These are phyloP conservation scores for Myrmecophaga tridactyla DNA, from an alignment of 2,113 vertebrate species.

Conservation along the genomic window DNA sequence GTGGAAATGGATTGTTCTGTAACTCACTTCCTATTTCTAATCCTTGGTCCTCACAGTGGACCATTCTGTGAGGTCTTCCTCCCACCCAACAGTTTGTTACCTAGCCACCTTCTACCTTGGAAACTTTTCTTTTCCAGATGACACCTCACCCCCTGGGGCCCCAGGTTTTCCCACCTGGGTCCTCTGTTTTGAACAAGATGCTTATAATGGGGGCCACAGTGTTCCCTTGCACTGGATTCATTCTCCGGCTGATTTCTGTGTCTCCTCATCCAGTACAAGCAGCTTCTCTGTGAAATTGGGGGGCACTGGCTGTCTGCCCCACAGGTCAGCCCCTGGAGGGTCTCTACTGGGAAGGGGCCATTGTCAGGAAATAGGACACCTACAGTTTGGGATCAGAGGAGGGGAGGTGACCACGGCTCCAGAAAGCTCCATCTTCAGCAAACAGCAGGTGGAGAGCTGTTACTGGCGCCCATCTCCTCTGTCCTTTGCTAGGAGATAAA, in stretches of 20 bases:
- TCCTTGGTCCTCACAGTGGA: background rate
- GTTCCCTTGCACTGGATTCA: background rate
- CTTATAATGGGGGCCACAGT: background rate
- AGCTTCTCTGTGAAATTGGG: background rate
- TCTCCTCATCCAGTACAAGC: background rate
- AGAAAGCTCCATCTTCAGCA: background rate
- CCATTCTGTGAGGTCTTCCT: no score
- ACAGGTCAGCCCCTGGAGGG: background rate
- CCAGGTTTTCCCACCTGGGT: background rate
- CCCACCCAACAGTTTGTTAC: background rate
- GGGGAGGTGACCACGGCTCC: background rate
- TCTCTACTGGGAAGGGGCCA: background rate
- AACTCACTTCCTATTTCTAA: background rate
- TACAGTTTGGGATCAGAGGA: background rate
- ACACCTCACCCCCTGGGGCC: background rate
- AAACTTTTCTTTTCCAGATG: slow-evolving; percentile 10
- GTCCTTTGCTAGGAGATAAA: background rate
- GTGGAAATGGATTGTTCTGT: background rate
- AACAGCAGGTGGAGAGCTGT: background rate
- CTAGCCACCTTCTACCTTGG: background rate
- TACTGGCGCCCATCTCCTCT: background rate
- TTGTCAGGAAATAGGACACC: background rate
- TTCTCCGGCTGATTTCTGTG: background rate
- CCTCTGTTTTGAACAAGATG: background rate
- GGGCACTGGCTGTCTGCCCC: background rate